Evolutionary conservation across 1,140 invertebrate genomes (phyloP), one percentile per base, ranked within the genome.

Genomic region (Lasaia peninsularis): DNA sequence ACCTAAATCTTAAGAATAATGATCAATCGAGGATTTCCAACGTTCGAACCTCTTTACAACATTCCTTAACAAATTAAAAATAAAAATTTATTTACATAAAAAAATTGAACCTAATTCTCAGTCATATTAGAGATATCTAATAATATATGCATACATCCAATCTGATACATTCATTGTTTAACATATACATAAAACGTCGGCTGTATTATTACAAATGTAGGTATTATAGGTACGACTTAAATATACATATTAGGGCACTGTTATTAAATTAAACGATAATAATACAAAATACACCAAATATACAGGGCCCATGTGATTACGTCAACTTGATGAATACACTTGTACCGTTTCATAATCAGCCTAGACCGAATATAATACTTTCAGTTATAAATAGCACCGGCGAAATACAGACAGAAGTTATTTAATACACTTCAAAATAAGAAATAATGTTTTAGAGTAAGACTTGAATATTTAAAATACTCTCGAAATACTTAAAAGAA

Each of bases 101-200:
- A 48, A 73, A 75, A 83, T 86, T 84, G 80, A 86, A 87, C 79
- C 80, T 77, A 80, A 87, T 84, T 83, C 78, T 86, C 84, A 87
- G 84, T 84, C 80, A 84, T 78, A 82, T 83, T 74, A 75, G 69
- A 82, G 71, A 70, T 75, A 62, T 75, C 59, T 50, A 56, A 63
- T 44, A 60, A 60, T 49, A 58, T 56, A 53, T 16, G 37, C 56
- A 66, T 60, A 68, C 56, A 65, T 70, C 60, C 52, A 62, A 57
- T 65, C 56, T 53, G 58, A 62, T 54, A 63, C 44, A 49, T 11
- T 55, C 40, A 44, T 16, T 44, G 18, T 44, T 18, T 16, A 16
- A 44, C 10, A 44, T 18, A 44, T 16, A 16, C 7, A 7, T 28
- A 28, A 28, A 28, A 28, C 24, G n/a, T 37, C 18, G 16, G 37